Percentiles rank a stretch among this genome's conserved stretches.
These are phyloP conservation scores for Dreissena polymorpha DNA, from an alignment of 1,140 invertebrate species.

Conservation along the genomic window DNA sequence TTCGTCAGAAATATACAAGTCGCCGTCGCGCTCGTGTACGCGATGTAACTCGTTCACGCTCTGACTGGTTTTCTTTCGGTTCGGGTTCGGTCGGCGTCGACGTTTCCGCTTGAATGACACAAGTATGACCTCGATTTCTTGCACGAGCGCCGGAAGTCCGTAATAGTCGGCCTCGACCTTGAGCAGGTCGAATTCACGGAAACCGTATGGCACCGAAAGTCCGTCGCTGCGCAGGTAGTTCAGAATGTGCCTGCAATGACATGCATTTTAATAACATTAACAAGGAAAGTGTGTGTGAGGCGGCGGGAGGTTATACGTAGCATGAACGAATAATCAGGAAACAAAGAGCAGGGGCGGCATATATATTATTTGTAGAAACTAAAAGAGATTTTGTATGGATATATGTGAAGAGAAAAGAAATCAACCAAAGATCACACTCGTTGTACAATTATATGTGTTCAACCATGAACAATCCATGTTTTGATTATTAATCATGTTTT, in stretches of 20 bases:
- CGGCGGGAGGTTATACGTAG: no score
- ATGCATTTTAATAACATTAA: no score
- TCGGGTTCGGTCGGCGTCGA: slow-evolving; percentile 22
- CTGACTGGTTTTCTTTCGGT: slow-evolving; percentile 40
- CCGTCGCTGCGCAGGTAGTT: slow-evolving; percentile 71
- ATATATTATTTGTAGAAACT: no score
- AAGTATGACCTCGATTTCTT: slow-evolving; percentile 54
- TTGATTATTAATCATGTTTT: no score
- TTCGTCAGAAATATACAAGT: slow-evolving; percentile 51
- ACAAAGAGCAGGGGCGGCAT: no score
- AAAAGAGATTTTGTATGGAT: no score
- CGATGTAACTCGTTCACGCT: slow-evolving; percentile 39
- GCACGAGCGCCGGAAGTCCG: slow-evolving; percentile 59
- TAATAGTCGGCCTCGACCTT: slow-evolving; percentile 67
- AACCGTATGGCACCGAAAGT: slow-evolving; percentile 64
- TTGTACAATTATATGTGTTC: no score
- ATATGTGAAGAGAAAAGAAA: no score
- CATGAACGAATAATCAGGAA: no score
- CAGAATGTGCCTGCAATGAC: slow-evolving; percentile 64
- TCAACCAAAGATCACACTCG: no score
- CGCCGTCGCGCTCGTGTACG: slow-evolving; percentile 43
- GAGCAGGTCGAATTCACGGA: slow-evolving; percentile 62
- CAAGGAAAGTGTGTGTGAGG: no score
- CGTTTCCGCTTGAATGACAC: slow-evolving; percentile 48
- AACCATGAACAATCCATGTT: no score